phyloP scores from a whole-genome alignment of 2,888 invertebrate genomes.

The Cistogaster globosa region DNA sequence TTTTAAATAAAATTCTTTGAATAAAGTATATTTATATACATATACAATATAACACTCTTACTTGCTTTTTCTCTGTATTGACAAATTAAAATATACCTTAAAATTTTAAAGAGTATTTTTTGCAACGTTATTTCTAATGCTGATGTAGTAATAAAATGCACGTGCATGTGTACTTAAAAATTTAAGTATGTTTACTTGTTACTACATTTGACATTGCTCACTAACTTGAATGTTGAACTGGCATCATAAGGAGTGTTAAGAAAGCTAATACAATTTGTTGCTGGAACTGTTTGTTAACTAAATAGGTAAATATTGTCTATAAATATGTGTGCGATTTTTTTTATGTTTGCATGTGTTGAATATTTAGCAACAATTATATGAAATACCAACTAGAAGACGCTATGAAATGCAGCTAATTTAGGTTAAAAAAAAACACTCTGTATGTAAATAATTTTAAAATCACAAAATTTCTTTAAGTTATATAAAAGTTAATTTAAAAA shows the following conservation, averaged over 20 bases:
- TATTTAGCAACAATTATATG: not conserved
- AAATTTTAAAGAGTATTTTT: not conserved
- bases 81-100: too few relatives aligned
- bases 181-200: not conserved
- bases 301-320: not conserved
- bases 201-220: constrained; percentile 1
- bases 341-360: not conserved
- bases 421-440: too few relatives aligned
- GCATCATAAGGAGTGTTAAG: constrained; percentile 44
- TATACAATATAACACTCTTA: not conserved
- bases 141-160: not conserved
- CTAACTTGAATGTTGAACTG: constrained; percentile 25
- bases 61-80: too few relatives aligned
- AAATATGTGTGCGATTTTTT: not conserved
- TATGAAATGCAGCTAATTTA: too few relatives aligned
- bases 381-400: not conserved
- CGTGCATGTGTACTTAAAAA: not conserved
- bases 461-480: too few relatives aligned
- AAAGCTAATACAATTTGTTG: constrained; percentile 43
- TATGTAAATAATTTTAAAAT: too few relatives aligned
- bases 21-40: too few relatives aligned
- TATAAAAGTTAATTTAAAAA: too few relatives aligned
- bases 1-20: too few relatives aligned
- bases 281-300: constrained; percentile 7
- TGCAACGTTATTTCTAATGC: not conserved